Conservation (phyloP, 1,140 invertebrate species). For the Cydia amplana region DNA sequence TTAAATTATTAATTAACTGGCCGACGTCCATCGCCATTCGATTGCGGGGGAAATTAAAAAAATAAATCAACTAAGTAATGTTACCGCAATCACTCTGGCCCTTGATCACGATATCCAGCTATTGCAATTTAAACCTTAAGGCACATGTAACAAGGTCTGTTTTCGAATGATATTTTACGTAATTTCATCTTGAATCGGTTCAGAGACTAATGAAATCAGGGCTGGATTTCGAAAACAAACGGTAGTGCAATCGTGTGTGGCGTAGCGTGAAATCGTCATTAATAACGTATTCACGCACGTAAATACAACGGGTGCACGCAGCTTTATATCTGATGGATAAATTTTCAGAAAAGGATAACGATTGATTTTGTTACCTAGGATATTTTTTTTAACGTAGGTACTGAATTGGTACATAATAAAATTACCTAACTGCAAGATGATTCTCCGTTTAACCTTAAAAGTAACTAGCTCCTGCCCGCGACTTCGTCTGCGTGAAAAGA, state of each 20-base stretch:
- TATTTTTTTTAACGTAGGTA: too few species aligned
- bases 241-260: constrained; percentile 49
- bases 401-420: too few species aligned
- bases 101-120: not conserved
- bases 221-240: constrained; percentile 58
- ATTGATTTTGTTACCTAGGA: not conserved
- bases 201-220: constrained; percentile 65
- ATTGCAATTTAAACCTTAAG: not conserved
- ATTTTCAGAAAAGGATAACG: not conserved
- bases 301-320: constrained; percentile 39
- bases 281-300: constrained; percentile 50
- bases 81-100: not conserved
- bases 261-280: constrained; percentile 66
- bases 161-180: not conserved
- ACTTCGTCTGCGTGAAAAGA: too few species aligned
- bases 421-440: too few species aligned
- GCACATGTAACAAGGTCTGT: not conserved
- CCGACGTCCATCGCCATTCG: constrained; percentile 59
- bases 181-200: not conserved
- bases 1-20: constrained; percentile 76
- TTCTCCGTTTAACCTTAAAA: too few species aligned
- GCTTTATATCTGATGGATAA: not conserved
- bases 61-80: constrained; percentile 53
- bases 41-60: constrained; percentile 66
- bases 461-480: too few species aligned